phyloP scores from a whole-genome alignment of 2,888 invertebrate genomes.

The Zhuqinia jingwanae region DNA sequence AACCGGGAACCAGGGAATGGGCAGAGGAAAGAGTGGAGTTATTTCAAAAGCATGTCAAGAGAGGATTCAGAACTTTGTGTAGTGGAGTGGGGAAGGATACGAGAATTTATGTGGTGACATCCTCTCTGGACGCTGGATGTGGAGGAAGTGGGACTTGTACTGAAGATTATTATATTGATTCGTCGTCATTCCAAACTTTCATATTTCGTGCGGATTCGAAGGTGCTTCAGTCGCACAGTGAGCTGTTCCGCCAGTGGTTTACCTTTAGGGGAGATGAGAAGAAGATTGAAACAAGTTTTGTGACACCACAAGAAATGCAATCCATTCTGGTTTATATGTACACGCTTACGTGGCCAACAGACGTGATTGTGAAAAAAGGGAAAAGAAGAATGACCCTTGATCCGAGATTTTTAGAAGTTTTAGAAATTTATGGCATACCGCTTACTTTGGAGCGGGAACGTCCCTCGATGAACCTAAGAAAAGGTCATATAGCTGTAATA shows the following conservation, averaged over 20 bases:
- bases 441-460: neutral
- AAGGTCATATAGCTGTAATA: neutral
- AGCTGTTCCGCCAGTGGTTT: conserved; percentile 22
- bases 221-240: neutral
- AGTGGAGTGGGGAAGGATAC: conserved; percentile 35
- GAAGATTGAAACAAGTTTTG: neutral
- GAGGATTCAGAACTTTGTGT: conserved; percentile 38
- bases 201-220: conserved; percentile 4
- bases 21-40: neutral
- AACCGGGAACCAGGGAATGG: conserved; percentile 38
- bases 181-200: neutral
- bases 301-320: conserved; percentile 51
- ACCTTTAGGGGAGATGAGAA: neutral
- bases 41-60: conserved; percentile 13
- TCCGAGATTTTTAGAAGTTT: neutral
- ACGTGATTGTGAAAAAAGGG: conserved; percentile 7
- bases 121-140: neutral
- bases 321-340: conserved; percentile 46
- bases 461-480: neutral
- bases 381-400: neutral
- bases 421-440: conserved; percentile 2
- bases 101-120: conserved; percentile 21
- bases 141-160: too few relatives aligned
- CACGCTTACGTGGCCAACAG: conserved; percentile 45
- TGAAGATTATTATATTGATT: too few relatives aligned